These are phyloP conservation scores for Perithous albicinctus DNA, from an alignment of 2,888 invertebrate genomes.

Conservation along the genomic window DNA sequence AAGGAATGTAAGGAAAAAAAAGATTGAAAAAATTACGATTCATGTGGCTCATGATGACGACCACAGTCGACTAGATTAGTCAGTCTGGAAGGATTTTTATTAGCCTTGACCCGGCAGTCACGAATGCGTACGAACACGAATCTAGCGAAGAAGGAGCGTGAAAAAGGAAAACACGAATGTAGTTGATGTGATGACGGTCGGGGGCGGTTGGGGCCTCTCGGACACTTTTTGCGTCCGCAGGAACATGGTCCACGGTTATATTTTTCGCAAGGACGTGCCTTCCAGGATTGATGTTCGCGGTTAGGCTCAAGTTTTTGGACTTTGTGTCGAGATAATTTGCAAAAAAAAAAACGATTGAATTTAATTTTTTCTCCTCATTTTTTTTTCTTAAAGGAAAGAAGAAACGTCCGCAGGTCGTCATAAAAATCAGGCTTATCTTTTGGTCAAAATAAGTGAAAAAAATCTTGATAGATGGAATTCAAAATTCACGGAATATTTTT, in stretches of 20 bases:
- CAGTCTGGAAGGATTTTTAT: slow-evolving; percentile 46
- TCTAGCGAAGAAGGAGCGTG: slow-evolving; percentile 44
- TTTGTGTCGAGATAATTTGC: not conserved
- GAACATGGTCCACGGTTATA: slow-evolving; percentile 32
- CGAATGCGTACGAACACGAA: slow-evolving; percentile 23
- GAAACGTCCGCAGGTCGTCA: too few species aligned
- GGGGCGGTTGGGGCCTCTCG: slow-evolving; percentile 35
- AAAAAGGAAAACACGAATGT: slow-evolving; percentile 30
- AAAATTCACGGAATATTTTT: too few species aligned
- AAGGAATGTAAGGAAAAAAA: not conserved
- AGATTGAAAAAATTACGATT: slow-evolving; percentile 16
- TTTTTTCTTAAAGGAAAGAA: too few species aligned
- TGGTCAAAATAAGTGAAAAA: too few species aligned
- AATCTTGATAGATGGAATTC: too few species aligned
- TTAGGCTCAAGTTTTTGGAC: not conserved
- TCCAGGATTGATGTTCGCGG: not conserved
- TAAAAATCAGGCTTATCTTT: too few species aligned
- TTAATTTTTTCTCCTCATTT: not conserved
- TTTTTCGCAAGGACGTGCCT: slow-evolving; percentile 33
- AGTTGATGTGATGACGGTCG: slow-evolving; percentile 46
- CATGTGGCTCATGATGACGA: slow-evolving; percentile 6
- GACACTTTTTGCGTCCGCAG: slow-evolving; percentile 34
- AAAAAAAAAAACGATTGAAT: not conserved
- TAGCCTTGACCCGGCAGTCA: slow-evolving; percentile 57
- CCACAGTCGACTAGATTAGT: slow-evolving; percentile 51